phyloP scores from a whole-genome alignment of 2,113 vertebrate species.

The Hippocampus mohnikei region DNA sequence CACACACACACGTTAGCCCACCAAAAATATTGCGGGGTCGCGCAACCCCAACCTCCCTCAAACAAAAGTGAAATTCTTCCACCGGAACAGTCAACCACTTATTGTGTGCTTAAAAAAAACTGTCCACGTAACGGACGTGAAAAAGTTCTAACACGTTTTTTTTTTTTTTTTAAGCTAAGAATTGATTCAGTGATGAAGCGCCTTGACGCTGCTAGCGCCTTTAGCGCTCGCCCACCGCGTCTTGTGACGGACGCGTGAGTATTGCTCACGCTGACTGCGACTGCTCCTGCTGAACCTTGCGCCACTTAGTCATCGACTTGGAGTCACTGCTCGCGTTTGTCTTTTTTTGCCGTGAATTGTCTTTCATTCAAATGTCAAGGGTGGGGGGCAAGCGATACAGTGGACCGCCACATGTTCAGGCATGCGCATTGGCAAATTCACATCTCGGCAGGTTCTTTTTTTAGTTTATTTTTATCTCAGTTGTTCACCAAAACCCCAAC shows the following conservation, averaged over 20 bases:
- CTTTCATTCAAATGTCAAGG: neutral
- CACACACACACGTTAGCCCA: no score
- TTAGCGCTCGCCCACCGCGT: slow-evolving; percentile 16
- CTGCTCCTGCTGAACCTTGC: neutral
- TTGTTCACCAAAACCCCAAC: no score
- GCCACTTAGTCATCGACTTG: neutral
- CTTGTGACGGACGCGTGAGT: neutral
- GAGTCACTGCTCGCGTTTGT: neutral
- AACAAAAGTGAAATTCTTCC: slow-evolving; percentile 18
- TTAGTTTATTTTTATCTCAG: no score
- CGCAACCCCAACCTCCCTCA: neutral
- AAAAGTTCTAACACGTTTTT: no score
- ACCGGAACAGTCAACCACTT: neutral
- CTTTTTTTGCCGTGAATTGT: neutral
- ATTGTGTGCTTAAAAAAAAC: neutral
- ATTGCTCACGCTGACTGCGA: neutral
- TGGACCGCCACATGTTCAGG: no score
- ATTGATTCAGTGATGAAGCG: slow-evolving; percentile 3
- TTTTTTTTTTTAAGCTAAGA: neutral
- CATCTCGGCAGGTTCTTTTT: no score
- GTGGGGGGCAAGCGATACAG: no score
- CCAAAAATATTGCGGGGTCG: slow-evolving; percentile 1
- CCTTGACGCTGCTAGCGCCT: slow-evolving; percentile 25
- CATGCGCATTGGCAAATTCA: no score
- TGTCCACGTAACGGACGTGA: neutral